Percentiles rank a stretch among this genome's conserved stretches.
Conservation (phyloP, 2,797 vertebrate species). For the Clarias fuscus region DNA sequence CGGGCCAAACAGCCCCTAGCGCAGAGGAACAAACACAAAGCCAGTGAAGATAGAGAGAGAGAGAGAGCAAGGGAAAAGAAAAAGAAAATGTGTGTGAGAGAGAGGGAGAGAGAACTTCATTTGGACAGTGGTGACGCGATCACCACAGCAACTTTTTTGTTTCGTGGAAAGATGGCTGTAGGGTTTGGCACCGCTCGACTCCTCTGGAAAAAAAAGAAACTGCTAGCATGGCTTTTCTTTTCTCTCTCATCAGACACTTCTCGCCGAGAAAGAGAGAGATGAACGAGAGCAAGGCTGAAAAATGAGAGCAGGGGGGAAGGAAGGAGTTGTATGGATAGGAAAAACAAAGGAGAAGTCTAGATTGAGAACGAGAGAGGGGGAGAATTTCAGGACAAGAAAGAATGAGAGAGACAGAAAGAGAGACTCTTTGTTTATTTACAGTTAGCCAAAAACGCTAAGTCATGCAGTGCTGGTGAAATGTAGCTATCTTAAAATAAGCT, state of each 20-base stretch:
- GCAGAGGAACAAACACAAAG: background rate
- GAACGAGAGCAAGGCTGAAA: conserved; percentile 57
- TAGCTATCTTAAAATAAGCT: background rate
- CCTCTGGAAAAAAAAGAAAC: background rate
- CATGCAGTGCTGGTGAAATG: background rate
- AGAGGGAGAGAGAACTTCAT: conserved; percentile 58
- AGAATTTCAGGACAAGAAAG: background rate
- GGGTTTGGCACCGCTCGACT: conserved; percentile 68
- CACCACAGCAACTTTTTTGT: conserved; percentile 74
- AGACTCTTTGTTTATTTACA: background rate
- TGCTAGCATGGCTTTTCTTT: background rate
- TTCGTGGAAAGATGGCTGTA: conserved; percentile 59
- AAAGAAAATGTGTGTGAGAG: too few species aligned
- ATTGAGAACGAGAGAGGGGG: background rate
- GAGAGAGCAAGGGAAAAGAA: background rate
- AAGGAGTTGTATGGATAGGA: background rate
- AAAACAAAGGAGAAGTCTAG: background rate
- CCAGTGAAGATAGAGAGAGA: background rate
- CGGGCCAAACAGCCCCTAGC: background rate
- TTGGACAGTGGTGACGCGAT: conserved; percentile 68
- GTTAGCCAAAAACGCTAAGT: background rate
- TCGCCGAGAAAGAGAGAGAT: conserved; percentile 26
- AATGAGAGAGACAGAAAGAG: background rate
- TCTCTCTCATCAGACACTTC: conserved; percentile 52
- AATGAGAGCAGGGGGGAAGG: conserved; percentile 26